A percentile compares a stretch with the other conserved stretches of the same genome.
phyloP scores from a whole-genome alignment of 2,113 vertebrate genomes.

The Podarcis cretensis region DNA sequence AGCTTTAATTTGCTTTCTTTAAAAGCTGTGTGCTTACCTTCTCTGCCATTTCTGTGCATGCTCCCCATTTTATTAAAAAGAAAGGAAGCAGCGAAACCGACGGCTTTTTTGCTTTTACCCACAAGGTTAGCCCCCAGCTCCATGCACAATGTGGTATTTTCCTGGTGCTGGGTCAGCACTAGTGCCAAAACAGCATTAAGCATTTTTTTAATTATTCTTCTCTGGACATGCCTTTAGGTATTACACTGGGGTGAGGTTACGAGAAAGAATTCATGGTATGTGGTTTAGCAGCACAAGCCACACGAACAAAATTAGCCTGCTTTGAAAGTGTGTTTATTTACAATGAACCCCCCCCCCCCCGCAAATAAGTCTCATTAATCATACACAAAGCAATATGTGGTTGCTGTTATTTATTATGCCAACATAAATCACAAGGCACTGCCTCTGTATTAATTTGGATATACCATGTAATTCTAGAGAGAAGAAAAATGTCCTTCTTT shows the following conservation, averaged over 20 bases:
- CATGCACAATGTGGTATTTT: not conserved
- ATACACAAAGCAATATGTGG: conserved; percentile 30
- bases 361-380: conserved; percentile 67
- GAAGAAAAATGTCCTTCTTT: conserved; percentile 29
- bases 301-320: conserved; percentile 46
- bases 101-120: too few species aligned
- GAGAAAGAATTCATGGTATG: not conserved
- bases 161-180: not conserved
- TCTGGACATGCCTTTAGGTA: not conserved
- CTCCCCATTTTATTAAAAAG: not conserved
- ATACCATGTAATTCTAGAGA: conserved; percentile 39
- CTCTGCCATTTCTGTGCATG: too few species aligned
- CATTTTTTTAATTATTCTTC: not conserved
- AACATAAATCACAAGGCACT: conserved; percentile 57
- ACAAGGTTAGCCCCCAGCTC: not conserved
- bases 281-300: conserved; percentile 29
- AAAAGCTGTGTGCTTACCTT: too few species aligned
- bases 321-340: conserved; percentile 50
- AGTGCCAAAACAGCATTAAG: not conserved
- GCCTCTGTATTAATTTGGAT: conserved; percentile 59
- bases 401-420: conserved; percentile 56
- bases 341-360: not conserved
- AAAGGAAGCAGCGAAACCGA: not conserved
- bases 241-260: not conserved
- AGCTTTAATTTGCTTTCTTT: too few species aligned